phyloP scores from a whole-genome alignment of 2,113 vertebrate genomes.

The Strigops habroptila region DNA sequence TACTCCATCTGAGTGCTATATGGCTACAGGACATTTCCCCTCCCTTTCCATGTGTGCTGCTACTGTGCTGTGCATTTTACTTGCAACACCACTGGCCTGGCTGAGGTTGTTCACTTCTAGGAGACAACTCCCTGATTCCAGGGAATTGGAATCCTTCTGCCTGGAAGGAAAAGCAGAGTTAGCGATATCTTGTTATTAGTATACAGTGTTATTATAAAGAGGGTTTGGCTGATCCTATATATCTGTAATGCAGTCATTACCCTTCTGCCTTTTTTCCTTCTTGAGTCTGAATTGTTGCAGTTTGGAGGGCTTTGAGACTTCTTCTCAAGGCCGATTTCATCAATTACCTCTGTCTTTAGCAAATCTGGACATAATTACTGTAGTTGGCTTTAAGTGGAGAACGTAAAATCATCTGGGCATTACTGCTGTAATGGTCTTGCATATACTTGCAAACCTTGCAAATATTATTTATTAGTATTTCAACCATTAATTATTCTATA shows the following conservation, averaged over 20 bases:
- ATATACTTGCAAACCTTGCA: neutral
- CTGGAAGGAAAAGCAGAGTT: neutral
- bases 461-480: neutral
- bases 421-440: neutral
- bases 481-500: neutral
- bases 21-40: neutral
- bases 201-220: neutral
- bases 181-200: fast-evolving
- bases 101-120: neutral
- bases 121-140: neutral
- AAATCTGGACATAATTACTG: neutral
- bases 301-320: neutral
- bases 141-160: neutral
- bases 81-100: neutral
- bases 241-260: neutral
- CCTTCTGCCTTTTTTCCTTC: neutral
- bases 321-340: neutral
- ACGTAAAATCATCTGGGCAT: neutral
- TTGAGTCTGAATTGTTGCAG: neutral
- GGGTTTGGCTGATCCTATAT: neutral
- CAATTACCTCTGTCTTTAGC: neutral
- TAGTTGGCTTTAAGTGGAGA: neutral
- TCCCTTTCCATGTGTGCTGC: neutral
- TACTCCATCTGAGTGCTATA: neutral
- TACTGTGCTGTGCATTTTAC: neutral